These are phyloP conservation scores for Drosophila subsilvestris DNA, from an alignment of 2,888 invertebrate genomes.

Conservation along the genomic window DNA sequence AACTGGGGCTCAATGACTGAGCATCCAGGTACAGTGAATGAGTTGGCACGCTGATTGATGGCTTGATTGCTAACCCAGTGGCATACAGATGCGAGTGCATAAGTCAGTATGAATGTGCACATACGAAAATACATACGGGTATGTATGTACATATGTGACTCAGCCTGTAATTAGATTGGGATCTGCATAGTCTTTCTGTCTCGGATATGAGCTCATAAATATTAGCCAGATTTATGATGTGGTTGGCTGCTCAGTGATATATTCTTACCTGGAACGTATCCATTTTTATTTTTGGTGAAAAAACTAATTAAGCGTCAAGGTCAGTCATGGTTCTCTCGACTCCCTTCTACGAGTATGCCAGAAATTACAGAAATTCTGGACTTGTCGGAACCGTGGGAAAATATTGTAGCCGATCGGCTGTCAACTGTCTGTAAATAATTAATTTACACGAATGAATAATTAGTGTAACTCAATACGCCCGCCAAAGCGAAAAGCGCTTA, in stretches of 20 bases:
- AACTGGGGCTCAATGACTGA: slow-evolving; percentile 51
- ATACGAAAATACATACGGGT: slow-evolving; percentile 13
- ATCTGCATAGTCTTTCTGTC: slow-evolving; percentile 45
- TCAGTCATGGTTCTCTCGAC: slow-evolving; percentile 15
- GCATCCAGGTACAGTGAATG: slow-evolving; percentile 25
- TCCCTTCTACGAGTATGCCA: neutral
- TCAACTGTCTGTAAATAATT: slow-evolving; percentile 53
- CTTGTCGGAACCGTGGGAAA: slow-evolving; percentile 61
- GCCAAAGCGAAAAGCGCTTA: slow-evolving; percentile 31
- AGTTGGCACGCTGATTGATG: slow-evolving; percentile 63
- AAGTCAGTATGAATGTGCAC: slow-evolving; percentile 1
- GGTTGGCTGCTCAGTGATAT: slow-evolving; percentile 44
- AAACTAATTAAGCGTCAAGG: slow-evolving; percentile 58
- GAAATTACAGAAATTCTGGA: slow-evolving; percentile 10
- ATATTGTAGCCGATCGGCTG: slow-evolving; percentile 10
- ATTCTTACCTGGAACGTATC: slow-evolving; percentile 39
- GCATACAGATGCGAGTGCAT: slow-evolving; percentile 37
- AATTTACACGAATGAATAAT: slow-evolving; percentile 59
- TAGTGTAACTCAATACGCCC: slow-evolving; percentile 39
- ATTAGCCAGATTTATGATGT: slow-evolving; percentile 47
- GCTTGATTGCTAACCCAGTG: slow-evolving; percentile 55
- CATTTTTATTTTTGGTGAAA: slow-evolving; percentile 27
- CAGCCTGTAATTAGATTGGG: slow-evolving; percentile 67
- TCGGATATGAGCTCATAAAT: slow-evolving; percentile 75
- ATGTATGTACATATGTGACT: slow-evolving; percentile 50